phyloP scores from a whole-genome alignment of 1,140 invertebrate species.

The Drosophila ficusphila region DNA sequence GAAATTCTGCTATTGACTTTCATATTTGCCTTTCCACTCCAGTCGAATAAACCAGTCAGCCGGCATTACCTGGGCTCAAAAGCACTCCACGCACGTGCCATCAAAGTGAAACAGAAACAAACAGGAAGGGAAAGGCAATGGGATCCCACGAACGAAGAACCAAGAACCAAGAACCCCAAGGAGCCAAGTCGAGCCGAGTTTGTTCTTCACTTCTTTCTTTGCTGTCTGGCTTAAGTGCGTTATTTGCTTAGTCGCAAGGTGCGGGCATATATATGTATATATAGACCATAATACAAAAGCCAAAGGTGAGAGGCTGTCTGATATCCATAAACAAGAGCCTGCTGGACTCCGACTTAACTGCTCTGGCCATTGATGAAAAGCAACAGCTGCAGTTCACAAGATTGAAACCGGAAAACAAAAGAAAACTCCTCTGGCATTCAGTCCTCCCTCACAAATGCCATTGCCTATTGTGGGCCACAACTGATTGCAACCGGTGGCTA shows the following conservation, averaged over 20 bases:
- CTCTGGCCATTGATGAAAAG: slow-evolving; percentile 43
- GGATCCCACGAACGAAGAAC: too few species aligned
- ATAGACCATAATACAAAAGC: slow-evolving; percentile 4
- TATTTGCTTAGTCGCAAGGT: slow-evolving; percentile 18
- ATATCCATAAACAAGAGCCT: slow-evolving; percentile 27
- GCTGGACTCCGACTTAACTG: not conserved
- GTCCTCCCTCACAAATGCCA: slow-evolving; percentile 46
- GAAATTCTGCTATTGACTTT: slow-evolving; percentile 38
- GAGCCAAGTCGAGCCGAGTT: not conserved
- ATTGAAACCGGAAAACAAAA: slow-evolving; percentile 52
- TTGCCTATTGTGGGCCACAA: slow-evolving; percentile 34
- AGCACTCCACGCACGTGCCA: slow-evolving; percentile 37
- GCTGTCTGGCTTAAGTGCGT: slow-evolving; percentile 42
- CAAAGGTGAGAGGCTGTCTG: slow-evolving; percentile 15
- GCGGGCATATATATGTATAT: not conserved
- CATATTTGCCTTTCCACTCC: slow-evolving; percentile 52
- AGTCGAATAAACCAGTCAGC: slow-evolving; percentile 1
- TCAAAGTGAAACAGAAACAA: slow-evolving; percentile 33
- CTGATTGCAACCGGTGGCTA: slow-evolving; percentile 36
- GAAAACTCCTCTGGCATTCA: slow-evolving; percentile 35
- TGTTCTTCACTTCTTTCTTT: slow-evolving; percentile 27
- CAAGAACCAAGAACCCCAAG: too few species aligned
- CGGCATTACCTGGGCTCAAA: slow-evolving; percentile 3
- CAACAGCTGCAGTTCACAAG: slow-evolving; percentile 40
- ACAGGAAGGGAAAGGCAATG: slow-evolving; percentile 5